These are phyloP conservation scores for Platalea minor DNA, from an alignment of 2,797 vertebrate species.

Conservation along the genomic window DNA sequence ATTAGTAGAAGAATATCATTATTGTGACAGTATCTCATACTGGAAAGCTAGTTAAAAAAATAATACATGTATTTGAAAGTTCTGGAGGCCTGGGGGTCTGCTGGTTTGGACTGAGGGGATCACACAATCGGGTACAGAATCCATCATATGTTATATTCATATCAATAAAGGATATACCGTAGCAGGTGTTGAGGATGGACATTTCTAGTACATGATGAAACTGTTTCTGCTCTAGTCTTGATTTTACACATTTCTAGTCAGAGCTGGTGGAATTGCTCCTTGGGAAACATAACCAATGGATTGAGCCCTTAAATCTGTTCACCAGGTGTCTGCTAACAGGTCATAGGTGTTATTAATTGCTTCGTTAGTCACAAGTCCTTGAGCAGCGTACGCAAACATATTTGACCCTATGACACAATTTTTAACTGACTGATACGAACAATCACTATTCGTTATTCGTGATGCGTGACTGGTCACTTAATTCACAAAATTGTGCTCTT, in stretches of 20 bases:
- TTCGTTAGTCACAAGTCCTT: neutral
- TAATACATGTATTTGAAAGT: neutral
- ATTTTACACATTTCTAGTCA: neutral
- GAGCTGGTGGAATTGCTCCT: neutral
- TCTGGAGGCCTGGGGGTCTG: neutral
- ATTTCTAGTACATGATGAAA: neutral
- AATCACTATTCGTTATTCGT: neutral
- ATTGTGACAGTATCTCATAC: neutral
- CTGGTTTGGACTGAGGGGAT: neutral
- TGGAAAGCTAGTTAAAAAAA: neutral
- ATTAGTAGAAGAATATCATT: neutral
- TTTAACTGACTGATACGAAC: neutral
- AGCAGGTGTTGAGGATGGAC: neutral
- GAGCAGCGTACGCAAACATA: conserved; percentile 46
- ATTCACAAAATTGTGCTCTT: neutral
- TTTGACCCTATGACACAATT: conserved; percentile 33
- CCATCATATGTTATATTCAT: neutral
- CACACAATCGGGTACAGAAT: neutral
- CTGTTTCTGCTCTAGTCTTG: neutral
- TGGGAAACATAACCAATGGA: neutral
- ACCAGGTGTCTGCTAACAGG: neutral
- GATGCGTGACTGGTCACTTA: neutral
- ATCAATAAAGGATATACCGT: neutral
- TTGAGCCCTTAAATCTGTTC: neutral
- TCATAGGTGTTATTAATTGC: neutral